Conservation (phyloP, 2,113 vertebrate species). For the Mungos mungo region DNA sequence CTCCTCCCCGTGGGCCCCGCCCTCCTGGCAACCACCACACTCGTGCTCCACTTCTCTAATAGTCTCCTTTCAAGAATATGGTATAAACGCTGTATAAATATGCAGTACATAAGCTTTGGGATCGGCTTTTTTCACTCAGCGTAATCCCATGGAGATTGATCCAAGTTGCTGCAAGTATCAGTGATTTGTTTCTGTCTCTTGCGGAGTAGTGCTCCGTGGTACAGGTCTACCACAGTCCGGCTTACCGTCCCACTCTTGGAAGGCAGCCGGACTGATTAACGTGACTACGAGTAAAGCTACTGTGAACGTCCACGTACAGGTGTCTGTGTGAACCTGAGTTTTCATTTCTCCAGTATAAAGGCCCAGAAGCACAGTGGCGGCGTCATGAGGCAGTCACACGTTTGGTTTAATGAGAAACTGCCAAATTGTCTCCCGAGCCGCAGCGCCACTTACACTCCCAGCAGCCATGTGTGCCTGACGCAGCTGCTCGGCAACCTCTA, state of each 20-base stretch:
- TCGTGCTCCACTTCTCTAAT: not conserved
- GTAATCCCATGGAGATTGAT: not conserved
- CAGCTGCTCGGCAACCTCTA: not conserved
- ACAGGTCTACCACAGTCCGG: not conserved
- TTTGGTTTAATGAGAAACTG: not conserved
- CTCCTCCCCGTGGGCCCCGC: not conserved
- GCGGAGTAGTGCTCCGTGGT: not conserved
- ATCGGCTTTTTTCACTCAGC: not conserved
- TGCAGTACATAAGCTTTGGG: not conserved
- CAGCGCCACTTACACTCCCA: not conserved
- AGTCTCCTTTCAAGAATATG: not conserved
- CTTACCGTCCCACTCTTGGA: not conserved
- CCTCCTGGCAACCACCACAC: not conserved
- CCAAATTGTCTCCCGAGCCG: not conserved
- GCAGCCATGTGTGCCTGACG: not conserved
- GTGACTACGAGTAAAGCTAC: not conserved
- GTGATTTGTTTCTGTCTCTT: not conserved
- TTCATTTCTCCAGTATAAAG: not conserved
- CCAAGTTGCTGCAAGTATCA: not conserved
- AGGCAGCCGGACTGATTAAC: not conserved
- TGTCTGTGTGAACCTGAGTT: not conserved
- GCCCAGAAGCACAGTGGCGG: not conserved
- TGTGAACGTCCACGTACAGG: not conserved
- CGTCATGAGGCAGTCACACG: not conserved
- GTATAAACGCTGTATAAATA: not conserved